Evolutionary conservation across 2,888 invertebrate genomes (phyloP).

Genomic region (Dryobota labecula): DNA sequence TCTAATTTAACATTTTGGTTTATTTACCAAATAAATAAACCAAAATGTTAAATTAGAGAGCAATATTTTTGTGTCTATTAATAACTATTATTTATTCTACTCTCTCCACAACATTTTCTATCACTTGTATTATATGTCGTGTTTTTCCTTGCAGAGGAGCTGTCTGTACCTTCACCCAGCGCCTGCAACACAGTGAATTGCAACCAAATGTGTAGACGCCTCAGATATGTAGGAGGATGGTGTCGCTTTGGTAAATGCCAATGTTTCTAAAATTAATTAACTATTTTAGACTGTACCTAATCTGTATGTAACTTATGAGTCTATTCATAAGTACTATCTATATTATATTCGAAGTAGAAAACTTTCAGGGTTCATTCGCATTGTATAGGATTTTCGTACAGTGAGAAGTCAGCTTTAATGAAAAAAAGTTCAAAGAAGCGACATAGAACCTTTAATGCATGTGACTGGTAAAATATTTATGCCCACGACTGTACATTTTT

Average conservation of each 20-base stretch:
- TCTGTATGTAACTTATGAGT: neutral
- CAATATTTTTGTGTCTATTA: too few relatives aligned
- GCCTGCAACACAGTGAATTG: slow-evolving; percentile 10
- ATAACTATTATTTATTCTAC: neutral
- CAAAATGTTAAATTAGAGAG: neutral
- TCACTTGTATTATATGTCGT: neutral
- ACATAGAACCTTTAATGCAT: too few relatives aligned
- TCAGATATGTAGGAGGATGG: slow-evolving; percentile 28
- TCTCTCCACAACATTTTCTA: neutral
- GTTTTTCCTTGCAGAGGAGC: slow-evolving; percentile 15
- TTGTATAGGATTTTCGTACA: too few relatives aligned
- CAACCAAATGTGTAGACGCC: slow-evolving; percentile 10
- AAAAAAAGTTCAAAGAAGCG: too few relatives aligned
- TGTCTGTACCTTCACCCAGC: neutral
- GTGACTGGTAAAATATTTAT: too few relatives aligned
- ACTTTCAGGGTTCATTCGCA: too few relatives aligned
- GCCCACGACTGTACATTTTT: too few relatives aligned
- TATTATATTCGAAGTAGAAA: neutral
- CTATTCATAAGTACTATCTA: too few relatives aligned
- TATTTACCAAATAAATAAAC: too few relatives aligned
- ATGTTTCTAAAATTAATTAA: slow-evolving; percentile 36
- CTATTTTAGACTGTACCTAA: neutral
- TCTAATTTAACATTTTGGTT: neutral
- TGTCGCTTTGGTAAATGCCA: slow-evolving; percentile 45
- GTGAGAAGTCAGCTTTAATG: too few relatives aligned